These are phyloP conservation scores for Proales similis DNA, from an alignment of 1,140 invertebrate genomes.

Conservation along the genomic window DNA sequence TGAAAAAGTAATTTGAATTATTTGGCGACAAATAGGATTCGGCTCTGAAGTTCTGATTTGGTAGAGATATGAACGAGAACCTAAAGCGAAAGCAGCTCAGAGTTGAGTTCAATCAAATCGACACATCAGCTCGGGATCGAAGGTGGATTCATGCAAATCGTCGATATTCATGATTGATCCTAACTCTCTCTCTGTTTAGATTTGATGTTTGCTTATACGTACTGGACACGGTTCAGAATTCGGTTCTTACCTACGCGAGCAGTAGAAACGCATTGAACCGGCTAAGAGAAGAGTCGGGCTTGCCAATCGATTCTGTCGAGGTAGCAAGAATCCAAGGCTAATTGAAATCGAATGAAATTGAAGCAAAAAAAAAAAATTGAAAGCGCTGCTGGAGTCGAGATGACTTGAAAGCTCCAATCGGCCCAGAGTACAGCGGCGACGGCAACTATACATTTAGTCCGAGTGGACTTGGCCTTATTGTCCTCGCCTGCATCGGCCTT, in stretches of 20 bases:
- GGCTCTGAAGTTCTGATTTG: no score
- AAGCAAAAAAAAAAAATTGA: background rate
- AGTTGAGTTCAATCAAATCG: no score
- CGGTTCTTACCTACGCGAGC: conserved; percentile 2
- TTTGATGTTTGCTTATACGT: conserved; percentile 24
- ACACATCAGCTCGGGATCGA: no score
- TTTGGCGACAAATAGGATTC: no score
- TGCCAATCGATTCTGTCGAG: background rate
- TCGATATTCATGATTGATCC: no score
- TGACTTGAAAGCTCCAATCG: conserved; percentile 3
- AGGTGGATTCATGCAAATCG: no score
- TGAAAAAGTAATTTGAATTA: background rate
- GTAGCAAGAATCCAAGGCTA: background rate
- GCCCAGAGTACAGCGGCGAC: background rate
- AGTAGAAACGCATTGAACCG: no score
- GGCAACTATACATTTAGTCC: conserved; percentile 8
- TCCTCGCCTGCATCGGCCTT: background rate
- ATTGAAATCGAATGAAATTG: background rate
- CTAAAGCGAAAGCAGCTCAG: no score
- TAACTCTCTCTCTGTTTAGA: no score
- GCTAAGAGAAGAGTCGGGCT: background rate
- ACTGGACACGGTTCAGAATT: conserved; percentile 1
- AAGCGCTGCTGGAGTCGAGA: background rate
- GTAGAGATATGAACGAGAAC: no score
- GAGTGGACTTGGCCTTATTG: background rate